These are phyloP conservation scores for Gila orcuttii DNA, from an alignment of 2,113 vertebrate genomes.

Conservation along the genomic window DNA sequence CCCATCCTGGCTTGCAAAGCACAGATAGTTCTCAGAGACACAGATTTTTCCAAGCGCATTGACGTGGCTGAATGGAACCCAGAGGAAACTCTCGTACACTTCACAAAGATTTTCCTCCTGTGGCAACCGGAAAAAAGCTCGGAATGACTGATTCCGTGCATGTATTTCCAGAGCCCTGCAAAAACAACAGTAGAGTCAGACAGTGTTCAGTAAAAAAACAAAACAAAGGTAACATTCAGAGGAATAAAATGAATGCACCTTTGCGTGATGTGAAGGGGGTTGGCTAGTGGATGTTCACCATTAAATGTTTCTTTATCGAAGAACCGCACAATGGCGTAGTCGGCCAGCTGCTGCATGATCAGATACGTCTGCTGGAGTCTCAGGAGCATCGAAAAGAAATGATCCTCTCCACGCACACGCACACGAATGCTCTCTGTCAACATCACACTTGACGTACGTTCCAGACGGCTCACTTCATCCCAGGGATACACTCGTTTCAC, in stretches of 20 bases:
- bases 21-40: conserved; percentile 92
- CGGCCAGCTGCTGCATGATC: conserved; percentile 95
- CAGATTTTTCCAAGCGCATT: conserved; percentile 93
- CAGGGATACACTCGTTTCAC: conserved; percentile 94
- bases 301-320: conserved; percentile 96
- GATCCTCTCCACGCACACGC: conserved; percentile 84
- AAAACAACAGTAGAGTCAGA: conserved; percentile 17
- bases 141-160: conserved; percentile 90
- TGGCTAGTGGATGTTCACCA: conserved; percentile 82
- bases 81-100: conserved; percentile 92
- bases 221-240: background rate
- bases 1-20: conserved; percentile 94
- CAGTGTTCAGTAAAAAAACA: background rate
- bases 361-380: conserved; percentile 93
- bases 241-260: conserved; percentile 74
- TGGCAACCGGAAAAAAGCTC: conserved; percentile 89
- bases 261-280: conserved; percentile 93
- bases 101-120: conserved; percentile 89
- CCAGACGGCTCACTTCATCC: conserved; percentile 92
- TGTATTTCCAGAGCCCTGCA: conserved; percentile 88
- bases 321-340: conserved; percentile 90
- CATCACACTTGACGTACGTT: conserved; percentile 91
- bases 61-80: conserved; percentile 91
- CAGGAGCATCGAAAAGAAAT: conserved; percentile 98
- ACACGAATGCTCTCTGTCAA: conserved; percentile 94